Base-by-base conservation (phyloP, 2,113 vertebrate genomes). In the Colaptes auratus region DNA sequence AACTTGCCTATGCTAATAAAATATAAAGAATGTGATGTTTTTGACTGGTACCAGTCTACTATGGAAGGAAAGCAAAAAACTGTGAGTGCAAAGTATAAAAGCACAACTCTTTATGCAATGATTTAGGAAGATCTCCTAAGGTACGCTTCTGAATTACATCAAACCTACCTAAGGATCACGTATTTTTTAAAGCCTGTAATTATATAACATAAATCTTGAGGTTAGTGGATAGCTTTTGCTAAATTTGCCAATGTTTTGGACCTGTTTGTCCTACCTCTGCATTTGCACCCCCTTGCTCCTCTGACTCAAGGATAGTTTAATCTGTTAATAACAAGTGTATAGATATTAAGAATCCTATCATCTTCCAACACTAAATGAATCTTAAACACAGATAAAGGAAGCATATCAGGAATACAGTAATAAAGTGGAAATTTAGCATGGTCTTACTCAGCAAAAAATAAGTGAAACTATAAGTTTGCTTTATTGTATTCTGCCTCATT, bases 311-410 rank as follows among this genome's bases (percentile, higher is more conserved):
- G 0, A 2, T 44, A 53, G 25, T 33, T 64, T 80, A 2, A 33
- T 66, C 55, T 80, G 15, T 24, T 0, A 0, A 21, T 61, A 64
- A 36, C 14, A n/a, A 3, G 25, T 44, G 5, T 44, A 3, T 15
- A 69, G 6, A 0, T 53, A 65, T 35, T 48, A 76, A 82, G 53
- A 90, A 48, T 31, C n/a, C 2, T 50, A 7, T 8, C 0, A 33
- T 86, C 67, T 86, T 61, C 55, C 6, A 7, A 15, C 58, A 16
- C 9, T 56, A 61, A 77, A 13, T 5, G 53, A 56, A 42, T 65
- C 28, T 44, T 71, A 63, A 67, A 82, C 3, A 23, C 3, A 52
- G 42, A 50, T 7, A 60, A 55, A 52, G 4, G 7, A 19, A 79
- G 46, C 15, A 18, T 36, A 17, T 25, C 24, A 61, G 18, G 3